Conservation (phyloP, 2,113 vertebrate genomes). For the Tragelaphus scriptus region DNA sequence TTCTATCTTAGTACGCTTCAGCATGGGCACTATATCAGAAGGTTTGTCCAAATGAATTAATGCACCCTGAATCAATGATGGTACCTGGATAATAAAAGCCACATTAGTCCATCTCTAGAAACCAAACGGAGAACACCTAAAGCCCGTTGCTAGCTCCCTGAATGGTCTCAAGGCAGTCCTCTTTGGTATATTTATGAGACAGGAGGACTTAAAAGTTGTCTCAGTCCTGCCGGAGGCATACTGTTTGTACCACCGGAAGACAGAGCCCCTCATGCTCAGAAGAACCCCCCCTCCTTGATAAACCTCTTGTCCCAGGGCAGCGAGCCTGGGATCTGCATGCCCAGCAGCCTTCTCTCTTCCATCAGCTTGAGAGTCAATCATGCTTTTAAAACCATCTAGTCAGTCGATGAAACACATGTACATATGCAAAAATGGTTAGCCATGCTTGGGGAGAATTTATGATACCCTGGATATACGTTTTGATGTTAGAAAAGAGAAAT, state of each 20-base stretch:
- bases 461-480: not conserved
- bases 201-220: not conserved
- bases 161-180: not conserved
- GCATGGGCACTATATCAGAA: not conserved
- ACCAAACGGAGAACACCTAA: not conserved
- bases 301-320: not conserved
- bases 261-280: not conserved
- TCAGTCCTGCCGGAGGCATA: not conserved
- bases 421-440: not conserved
- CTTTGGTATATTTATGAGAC: not conserved
- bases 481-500: not conserved
- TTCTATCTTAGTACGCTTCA: not conserved
- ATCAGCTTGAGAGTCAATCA: not conserved
- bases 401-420: not conserved
- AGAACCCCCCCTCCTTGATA: not conserved
- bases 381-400: not conserved
- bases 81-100: not conserved
- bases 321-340: not conserved
- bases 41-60: not conserved
- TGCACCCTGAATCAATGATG: not conserved
- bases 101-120: not conserved
- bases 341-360: not conserved
- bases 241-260: not conserved
- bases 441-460: not conserved
- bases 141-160: not conserved